Conservation (phyloP, 1,140 invertebrate species). For the Meloidogyne exigua region DNA sequence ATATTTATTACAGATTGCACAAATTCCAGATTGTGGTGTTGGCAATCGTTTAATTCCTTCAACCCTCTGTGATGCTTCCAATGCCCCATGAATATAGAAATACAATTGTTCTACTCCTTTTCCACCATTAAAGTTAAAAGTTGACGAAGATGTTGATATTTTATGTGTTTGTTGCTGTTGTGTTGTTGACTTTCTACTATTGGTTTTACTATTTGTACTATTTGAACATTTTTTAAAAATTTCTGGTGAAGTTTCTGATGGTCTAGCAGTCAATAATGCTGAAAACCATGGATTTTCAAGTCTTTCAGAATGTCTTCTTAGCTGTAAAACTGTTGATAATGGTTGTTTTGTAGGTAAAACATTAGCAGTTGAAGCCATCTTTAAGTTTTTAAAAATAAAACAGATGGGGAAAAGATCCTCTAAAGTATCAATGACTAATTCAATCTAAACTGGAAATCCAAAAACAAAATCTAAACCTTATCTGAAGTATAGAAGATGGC, state of each 20-base stretch:
- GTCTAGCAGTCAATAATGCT: constrained; percentile 40
- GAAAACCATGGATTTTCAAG: constrained; percentile 45
- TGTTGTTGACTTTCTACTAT: not conserved
- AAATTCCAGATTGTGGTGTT: constrained; percentile 4
- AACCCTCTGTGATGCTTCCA: not conserved
- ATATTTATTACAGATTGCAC: not conserved
- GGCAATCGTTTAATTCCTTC: not conserved
- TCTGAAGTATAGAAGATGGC: constrained; percentile 18
- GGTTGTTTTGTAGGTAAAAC: constrained; percentile 13
- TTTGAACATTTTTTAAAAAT: not conserved
- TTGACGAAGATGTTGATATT: not conserved
- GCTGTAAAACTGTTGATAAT: constrained; percentile 20
- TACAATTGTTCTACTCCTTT: not conserved
- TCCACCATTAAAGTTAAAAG: not conserved
- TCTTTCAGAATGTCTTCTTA: constrained; percentile 31
- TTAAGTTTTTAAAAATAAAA: constrained; percentile 4
- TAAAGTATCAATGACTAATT: constrained; percentile 3
- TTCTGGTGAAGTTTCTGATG: not conserved
- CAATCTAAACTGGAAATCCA: not conserved
- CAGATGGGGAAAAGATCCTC: not conserved
- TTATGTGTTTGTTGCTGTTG: not conserved
- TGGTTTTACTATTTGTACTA: not conserved
- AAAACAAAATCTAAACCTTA: not conserved
- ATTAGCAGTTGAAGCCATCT: not conserved
- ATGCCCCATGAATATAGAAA: not conserved